Evolutionary conservation across 2,888 invertebrate genomes (phyloP), one percentile per base, ranked within the genome.

Genomic region (Microchrysa polita): DNA sequence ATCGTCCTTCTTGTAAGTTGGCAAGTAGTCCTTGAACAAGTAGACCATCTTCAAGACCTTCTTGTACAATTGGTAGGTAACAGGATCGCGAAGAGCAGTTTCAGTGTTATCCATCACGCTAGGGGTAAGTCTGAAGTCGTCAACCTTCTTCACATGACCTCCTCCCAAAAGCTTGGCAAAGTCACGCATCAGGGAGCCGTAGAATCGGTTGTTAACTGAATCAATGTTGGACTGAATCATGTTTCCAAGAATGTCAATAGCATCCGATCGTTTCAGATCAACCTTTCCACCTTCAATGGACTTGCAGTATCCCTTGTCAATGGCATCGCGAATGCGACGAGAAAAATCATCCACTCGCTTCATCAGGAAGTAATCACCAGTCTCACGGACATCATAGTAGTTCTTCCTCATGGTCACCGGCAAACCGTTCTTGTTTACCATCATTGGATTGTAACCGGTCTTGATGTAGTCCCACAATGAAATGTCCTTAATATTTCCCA

Each of bases 1-100:
- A 76, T 92, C 88, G 77, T 90, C 88, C 74, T 83, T 85, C 71
- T 87, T 89, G 87, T 93, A 92, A 0, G 84, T 80, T 57, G 88
- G 87, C 27, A 92, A 83, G 60, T 87, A 82, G 76, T 87, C 79
- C 78, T 89, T 88, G 87, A 90, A 91, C 75, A 84, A 81, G 63
- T 86, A 83, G 87, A 90, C 90, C 65, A 91, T 83, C 52, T 85
- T 81, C 40, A 87, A 82, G 75, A 92, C 86, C 76, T 88, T 88
- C 81, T 90, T 90, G 87, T 86, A 88, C 73, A 92, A 86, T 81
- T 88, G 88, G 83, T 89, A 92, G 87, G 90, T 91, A 34, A 88
- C 89, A 10, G 92, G 92, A 79, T 92, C 92, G 71, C 90, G 88
- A 22, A 90, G 83, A 9, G 88, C 85, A 12, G 91, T 90, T 80